Evolutionary conservation across 2,888 invertebrate genomes (phyloP).

Genomic region (Willowsia nigromaculata): DNA sequence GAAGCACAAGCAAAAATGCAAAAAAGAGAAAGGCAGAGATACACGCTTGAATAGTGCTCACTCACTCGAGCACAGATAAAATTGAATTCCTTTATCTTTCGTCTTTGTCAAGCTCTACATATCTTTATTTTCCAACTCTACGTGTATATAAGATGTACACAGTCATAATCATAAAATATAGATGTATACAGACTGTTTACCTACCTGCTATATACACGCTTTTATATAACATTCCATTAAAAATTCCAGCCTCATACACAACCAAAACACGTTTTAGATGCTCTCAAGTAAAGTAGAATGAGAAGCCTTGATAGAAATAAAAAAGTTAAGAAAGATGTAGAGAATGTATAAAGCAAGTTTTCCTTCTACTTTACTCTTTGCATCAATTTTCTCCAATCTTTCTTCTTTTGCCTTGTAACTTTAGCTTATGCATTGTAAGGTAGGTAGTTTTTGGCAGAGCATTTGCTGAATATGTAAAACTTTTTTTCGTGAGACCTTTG

Average conservation of each 20-base stretch:
- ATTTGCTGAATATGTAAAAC: conserved; percentile 15
- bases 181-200: background rate
- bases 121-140: conserved; percentile 40
- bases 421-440: background rate
- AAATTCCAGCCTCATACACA: background rate
- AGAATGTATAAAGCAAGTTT: conserved; percentile 58
- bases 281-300: background rate
- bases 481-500: conserved; percentile 8
- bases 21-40: conserved; percentile 10
- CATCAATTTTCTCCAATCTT: conserved; percentile 67
- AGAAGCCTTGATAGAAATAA: conserved; percentile 4
- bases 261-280: background rate
- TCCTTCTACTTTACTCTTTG: conserved; percentile 21
- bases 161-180: background rate
- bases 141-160: background rate
- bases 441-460: background rate
- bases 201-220: too few species aligned
- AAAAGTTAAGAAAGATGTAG: background rate
- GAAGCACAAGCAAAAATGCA: background rate
- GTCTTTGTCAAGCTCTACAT: conserved; percentile 10
- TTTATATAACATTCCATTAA: too few species aligned
- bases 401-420: background rate
- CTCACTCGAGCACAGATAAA: conserved; percentile 60
- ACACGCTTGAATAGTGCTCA: conserved; percentile 50
- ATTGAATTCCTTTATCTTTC: conserved; percentile 64